Conservation (phyloP, 2,113 vertebrate genomes). For the Strix uralensis region DNA sequence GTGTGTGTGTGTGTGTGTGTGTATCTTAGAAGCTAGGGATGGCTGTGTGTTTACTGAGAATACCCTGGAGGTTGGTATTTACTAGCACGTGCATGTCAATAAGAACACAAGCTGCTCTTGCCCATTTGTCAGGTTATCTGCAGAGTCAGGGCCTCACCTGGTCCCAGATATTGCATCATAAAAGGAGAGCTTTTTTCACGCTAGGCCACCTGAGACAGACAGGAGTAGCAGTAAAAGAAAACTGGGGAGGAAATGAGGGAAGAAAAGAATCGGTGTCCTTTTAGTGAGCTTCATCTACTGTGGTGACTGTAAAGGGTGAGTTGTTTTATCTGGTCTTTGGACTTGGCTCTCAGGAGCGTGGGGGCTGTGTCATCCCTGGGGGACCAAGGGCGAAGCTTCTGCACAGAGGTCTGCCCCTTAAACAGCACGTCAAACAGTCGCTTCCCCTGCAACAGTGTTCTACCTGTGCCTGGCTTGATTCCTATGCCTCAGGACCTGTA, state of each 20-base stretch:
- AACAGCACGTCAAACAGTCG: accelerated
- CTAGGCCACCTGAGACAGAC: background rate
- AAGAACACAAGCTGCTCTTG: background rate
- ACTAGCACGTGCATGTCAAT: background rate
- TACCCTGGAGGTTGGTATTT: slow-evolving; percentile 32
- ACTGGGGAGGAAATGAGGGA: background rate
- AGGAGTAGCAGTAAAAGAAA: slow-evolving; percentile 13
- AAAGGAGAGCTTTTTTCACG: slow-evolving; percentile 7
- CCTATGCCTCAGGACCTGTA: background rate
- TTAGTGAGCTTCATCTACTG: background rate
- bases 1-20: background rate
- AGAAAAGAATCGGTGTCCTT: background rate
- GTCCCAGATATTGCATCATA: slow-evolving; percentile 48
- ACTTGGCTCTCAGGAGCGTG: background rate
- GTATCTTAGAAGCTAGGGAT: background rate
- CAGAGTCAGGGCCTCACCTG: slow-evolving; percentile 48
- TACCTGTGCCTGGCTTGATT: background rate
- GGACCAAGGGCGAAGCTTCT: background rate
- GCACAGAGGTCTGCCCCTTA: background rate
- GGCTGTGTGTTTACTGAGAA: slow-evolving; percentile 19
- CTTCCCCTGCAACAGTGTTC: background rate
- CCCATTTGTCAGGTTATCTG: slow-evolving; percentile 35
- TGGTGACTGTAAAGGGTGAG: background rate
- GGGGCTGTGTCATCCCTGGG: background rate
- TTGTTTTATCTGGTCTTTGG: accelerated